Base-by-base conservation (phyloP, 2,113 vertebrate genomes). In the Elephas maximus region DNA sequence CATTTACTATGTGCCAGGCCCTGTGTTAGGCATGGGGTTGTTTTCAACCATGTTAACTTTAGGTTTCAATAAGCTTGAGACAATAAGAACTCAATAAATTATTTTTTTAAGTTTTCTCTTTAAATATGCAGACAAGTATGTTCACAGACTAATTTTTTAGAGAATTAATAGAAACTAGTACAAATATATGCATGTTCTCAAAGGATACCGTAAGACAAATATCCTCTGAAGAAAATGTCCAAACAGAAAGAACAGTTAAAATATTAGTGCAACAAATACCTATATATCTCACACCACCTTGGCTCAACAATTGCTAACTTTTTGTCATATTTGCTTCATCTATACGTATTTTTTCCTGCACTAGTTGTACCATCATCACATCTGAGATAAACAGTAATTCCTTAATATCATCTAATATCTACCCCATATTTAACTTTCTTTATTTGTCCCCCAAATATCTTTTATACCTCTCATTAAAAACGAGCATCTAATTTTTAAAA, bases 101-200 rank as follows among this genome's bases (percentile, higher is more conserved):
- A 24, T 62, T 60, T 44, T 67, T 96, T 94, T 28, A 18, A 78
- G 0, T 51, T 92, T 96, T 88, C 44, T 90, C 95, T 88, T 17
- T 6, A 76, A 67, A n/a, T 37, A n/a, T n/a, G 33, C 14, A 30
- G 12, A 28, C 28, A 67, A 51, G 41, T 77, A 90, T 67, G 7
- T 65, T 78, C 60, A 45, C 26, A 30, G 28, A 51, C 71, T 82
- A 95, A 83, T 67, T 8, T 93, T 89, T 85, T 67, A 28, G 74
- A 88, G 77, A 96, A 90, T 67, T 88, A 82, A 73, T 87, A 92
- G 67, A 74, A 94, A 51, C 8, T 8, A 9, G 30, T 60, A 82
- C 24, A 57, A 94, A 93, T 62, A 88, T 48, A 53, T 82, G 71
- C 1, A 11, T 88, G 26, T 28, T 89, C 83, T 91, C 84, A 69